Evolutionary conservation across 2,113 vertebrate species (phyloP), one percentile per base, ranked within the genome.

Genomic region (Carlito syrichta): DNA sequence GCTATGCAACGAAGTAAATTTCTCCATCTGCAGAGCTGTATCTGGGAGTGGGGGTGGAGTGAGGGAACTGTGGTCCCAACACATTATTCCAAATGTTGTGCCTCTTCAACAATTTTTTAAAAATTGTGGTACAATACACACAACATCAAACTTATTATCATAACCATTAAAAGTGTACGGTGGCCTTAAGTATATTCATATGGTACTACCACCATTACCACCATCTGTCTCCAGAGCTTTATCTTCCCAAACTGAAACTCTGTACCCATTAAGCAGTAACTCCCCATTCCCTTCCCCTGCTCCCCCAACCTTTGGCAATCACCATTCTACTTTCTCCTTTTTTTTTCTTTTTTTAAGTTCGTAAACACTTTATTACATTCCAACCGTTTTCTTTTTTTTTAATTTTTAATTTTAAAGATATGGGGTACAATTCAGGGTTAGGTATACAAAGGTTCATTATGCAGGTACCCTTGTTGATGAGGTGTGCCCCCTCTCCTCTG

Each of bases 11-110:
- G 35, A 45, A 66, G n/a, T 22, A 60, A 73, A 82, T 69, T 17
- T 38, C 35, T 50, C 30, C 52, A 84, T 40, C 6, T 23, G n/a
- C 35, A 58, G 25, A 69, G 19, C 14, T 73, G 32, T 62, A 54
- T 63, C 23, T 43, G 45, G 23, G 25, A 19, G 2, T 56, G 12
- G 9, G 19, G 3, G 16, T 19, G 23, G 22, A 0, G 0, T 2
- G 0, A 56, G 40, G 38, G 48, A 38, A 54, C 5, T 8, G 38
- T 6, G 2, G 8, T 17, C 52, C 82, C 38, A 78, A 71, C 22
- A 43, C 8, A n/a, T 14, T 45, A 43, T 87, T 50, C 82, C 32
- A 86, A n/a, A 43, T 43, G 25, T 11, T 22, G 13, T 12, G 13
- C 27, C 66, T 48, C 43, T 79, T 79, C 38, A 3, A 68, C 9